Evolutionary conservation across 2,888 invertebrate species (phyloP), one percentile per base, ranked within the genome.

Genomic region (Catotricha subobsoleta): DNA sequence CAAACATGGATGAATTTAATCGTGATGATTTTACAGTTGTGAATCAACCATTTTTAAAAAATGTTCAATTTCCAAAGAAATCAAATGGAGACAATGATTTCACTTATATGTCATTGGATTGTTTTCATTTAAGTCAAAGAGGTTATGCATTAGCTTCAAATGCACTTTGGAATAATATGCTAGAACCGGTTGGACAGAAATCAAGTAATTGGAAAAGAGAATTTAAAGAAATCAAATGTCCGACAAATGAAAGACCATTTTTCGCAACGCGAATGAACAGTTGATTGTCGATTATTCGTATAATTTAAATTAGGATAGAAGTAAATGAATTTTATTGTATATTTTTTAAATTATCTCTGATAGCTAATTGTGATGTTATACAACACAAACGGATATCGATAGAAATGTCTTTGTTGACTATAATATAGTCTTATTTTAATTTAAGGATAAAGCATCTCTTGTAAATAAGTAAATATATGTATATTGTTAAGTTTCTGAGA

Each of bases 41-140:
- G 16, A 49, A 61, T 19, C 71, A 72, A 50, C 66, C 69, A 0
- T 67, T 68, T 47, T 54, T 67, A 0, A 52, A 54, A 28, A 55
- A 69, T 36, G 40, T 62, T 1, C 50, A 50, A 5, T 54, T 71
- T 38, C 71, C 72, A 1, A 51, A 44, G 15, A 53, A 44, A 1
- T 46, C 53, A 2, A 52, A 64, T 34, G 68, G 67, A 1, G 47
- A 46, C 1, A 55, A 62, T 1, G 73, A 75, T 54, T 59, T 61
- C 29, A 56, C 64, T 1, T 71, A 64, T 52, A 54, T 73, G 37
- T 68, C 74, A 0, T 54, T 57, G 28, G 76, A 76, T 52, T 76
- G 76, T 52, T 76, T 76, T 48, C 76, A 76, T 52, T 56, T 72
- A 6, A 73, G 71, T 47, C 74, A 76, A 51, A 71, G 67, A 48